phyloP scores from a whole-genome alignment of 2,113 vertebrate genomes.

The Bufo bufo region DNA sequence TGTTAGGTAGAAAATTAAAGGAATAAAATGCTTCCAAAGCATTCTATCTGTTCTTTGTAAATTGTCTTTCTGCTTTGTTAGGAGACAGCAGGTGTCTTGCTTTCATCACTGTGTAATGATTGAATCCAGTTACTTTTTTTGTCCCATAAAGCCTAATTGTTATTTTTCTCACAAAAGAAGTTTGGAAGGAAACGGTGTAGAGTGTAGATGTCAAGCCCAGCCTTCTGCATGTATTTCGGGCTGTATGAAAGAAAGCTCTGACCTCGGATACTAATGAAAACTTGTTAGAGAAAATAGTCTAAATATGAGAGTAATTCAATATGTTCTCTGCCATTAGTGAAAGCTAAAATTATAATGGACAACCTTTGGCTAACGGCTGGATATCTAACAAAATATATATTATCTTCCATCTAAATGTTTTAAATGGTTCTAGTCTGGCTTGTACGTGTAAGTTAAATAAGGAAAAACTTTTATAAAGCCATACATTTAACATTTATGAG shows the following conservation, averaged over 20 bases:
- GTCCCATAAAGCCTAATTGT: conserved; percentile 45
- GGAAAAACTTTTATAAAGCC: neutral
- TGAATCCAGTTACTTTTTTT: conserved; percentile 43
- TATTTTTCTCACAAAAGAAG: conserved; percentile 42
- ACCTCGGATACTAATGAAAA: conserved; percentile 42
- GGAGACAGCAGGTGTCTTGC: conserved; percentile 47
- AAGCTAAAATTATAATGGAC: conserved; percentile 11
- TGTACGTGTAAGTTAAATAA: neutral
- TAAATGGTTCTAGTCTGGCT: neutral
- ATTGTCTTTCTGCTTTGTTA: conserved; percentile 47
- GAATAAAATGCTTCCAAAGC: conserved; percentile 43
- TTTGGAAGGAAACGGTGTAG: conserved; percentile 6
- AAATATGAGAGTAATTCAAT: conserved; percentile 34
- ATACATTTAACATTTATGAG: neutral
- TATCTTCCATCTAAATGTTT: neutral
- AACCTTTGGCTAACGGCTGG: conserved; percentile 4
- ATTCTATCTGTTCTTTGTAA: conserved; percentile 48
- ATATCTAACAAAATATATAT: neutral
- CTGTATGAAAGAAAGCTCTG: neutral
- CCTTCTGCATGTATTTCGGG: conserved; percentile 28
- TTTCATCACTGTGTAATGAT: conserved; percentile 48
- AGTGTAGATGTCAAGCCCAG: conserved; percentile 27
- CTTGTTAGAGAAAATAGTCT: conserved; percentile 35
- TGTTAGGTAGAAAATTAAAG: conserved; percentile 30
- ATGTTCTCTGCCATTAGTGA: neutral